A percentile compares a stretch with the other conserved stretches of the same genome.
These are phyloP conservation scores for Psilanteris sp. DNA, from an alignment of 1,140 invertebrate genomes.

Conservation along the genomic window DNA sequence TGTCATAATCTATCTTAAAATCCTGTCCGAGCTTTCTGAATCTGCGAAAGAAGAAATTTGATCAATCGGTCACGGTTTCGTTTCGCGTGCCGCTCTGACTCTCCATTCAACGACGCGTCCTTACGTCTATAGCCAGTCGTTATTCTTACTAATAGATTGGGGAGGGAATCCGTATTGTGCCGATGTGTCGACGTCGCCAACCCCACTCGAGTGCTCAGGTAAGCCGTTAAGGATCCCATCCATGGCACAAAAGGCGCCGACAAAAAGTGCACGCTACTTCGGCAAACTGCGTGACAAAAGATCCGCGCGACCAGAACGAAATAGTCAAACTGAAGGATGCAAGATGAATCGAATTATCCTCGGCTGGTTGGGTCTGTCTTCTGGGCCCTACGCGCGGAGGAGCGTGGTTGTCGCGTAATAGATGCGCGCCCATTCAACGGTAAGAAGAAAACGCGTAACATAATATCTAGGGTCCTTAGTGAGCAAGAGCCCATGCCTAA, in stretches of 20 bases:
- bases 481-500: slow-evolving; percentile 75
- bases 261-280: slow-evolving; percentile 61
- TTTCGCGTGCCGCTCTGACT: slow-evolving; percentile 38
- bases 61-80: slow-evolving; percentile 49
- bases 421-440: slow-evolving; percentile 72
- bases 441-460: slow-evolving; percentile 73
- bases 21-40: background rate
- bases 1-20: background rate
- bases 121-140: slow-evolving; percentile 63
- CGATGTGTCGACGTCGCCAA: slow-evolving; percentile 44
- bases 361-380: slow-evolving; percentile 68
- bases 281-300: slow-evolving; percentile 52
- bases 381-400: slow-evolving; percentile 52
- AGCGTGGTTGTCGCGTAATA: slow-evolving; percentile 72
- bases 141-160: slow-evolving; percentile 75
- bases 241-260: slow-evolving; percentile 54
- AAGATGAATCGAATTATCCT: slow-evolving; percentile 75
- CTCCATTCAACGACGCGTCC: slow-evolving; percentile 17
- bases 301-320: slow-evolving; percentile 57
- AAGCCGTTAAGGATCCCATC: slow-evolving; percentile 43
- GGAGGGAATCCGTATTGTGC: slow-evolving; percentile 62
- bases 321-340: slow-evolving; percentile 57
- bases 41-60: slow-evolving; percentile 32
- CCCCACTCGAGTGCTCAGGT: slow-evolving; percentile 49
- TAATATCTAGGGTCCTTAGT: slow-evolving; percentile 73